Evolutionary conservation across 2,113 vertebrate genomes (phyloP), one percentile per base, ranked within the genome.

Genomic region (Siphamia tubifer): DNA sequence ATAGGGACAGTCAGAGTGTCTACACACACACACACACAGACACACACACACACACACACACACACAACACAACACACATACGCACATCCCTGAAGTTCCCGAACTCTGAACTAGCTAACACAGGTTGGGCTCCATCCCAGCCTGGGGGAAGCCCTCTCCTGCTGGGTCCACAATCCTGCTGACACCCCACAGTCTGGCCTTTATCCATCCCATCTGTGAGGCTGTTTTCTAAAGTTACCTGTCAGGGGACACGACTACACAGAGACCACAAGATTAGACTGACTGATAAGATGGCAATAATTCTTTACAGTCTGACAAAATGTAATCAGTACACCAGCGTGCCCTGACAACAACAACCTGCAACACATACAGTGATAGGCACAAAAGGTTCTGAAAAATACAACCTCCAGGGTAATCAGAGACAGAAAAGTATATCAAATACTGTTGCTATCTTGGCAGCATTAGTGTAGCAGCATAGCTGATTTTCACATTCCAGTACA

Each of bases 161-260:
- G 52, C 74, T 65, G 81, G 70, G 65, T 58, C 82, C 58, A 36
- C 43, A 54, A 34, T 62, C 74, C 73, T 24, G 13, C 60, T 32
- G 66, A 81, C 76, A 64, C 64, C 44, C 58, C 4, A 1, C 4
- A 21, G 61, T 76, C 82, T 82, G 81, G 80, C 81, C 52, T 75
- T 75, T 81, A 86, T 89, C 85, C 56, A 53, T 23, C 55, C 78
- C 71, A 82, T 83, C 74, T 82, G 77, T 51, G 57, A 44, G 36
- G 6, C 35, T 81, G 57, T 74, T 69, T 74, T 63, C 51, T 67
- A 28, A 15, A 57, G 43, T 38, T 61, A 68, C 62, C 71, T 77
- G 89, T 86, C 83, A 83, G 67, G 43, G 58, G 65, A 81, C 15
- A n/a, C 5, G 30, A 38, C 56, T 25, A 21, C 60, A 47, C 27